Evolutionary conservation across 1,140 invertebrate species (phyloP).

Genomic region (Drosophila suzukii): DNA sequence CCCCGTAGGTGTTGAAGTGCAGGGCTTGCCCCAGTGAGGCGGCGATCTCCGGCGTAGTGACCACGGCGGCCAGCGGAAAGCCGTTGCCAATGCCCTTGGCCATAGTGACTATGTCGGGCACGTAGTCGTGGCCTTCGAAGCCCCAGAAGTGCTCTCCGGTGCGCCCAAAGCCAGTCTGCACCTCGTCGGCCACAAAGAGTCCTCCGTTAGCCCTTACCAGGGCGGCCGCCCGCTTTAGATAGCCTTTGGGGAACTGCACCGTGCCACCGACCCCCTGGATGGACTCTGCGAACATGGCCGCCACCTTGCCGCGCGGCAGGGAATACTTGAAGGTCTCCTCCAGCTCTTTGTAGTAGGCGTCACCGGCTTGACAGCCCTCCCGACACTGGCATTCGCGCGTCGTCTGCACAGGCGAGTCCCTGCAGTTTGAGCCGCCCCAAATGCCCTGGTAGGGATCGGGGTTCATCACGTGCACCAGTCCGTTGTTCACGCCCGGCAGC

Average conservation of each 20-base stretch:
- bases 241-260: constrained; percentile 96
- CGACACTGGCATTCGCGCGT: constrained; percentile 89
- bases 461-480: constrained; percentile 95
- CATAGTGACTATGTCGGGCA: constrained; percentile 96
- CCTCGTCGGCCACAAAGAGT: constrained; percentile 96
- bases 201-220: constrained; percentile 92
- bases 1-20: constrained; percentile 97
- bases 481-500: constrained; percentile 88
- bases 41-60: constrained; percentile 92
- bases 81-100: constrained; percentile 96
- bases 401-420: constrained; percentile 94
- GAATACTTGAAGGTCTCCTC: constrained; percentile 91
- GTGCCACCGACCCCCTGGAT: constrained; percentile 97
- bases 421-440: constrained; percentile 94
- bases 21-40: constrained; percentile 89
- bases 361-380: constrained; percentile 88
- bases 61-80: constrained; percentile 96
- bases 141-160: constrained; percentile 98
- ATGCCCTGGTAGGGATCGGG: constrained; percentile 95
- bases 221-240: constrained; percentile 93
- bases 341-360: constrained; percentile 93
- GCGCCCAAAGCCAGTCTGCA: constrained; percentile 98
- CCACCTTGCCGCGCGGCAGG: constrained; percentile 90
- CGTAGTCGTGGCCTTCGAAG: constrained; percentile 93
- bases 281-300: constrained; percentile 96